Conservation (phyloP, 35 echinoderm and acorn worm genomes). For the Stichopus chloronotus region DNA sequence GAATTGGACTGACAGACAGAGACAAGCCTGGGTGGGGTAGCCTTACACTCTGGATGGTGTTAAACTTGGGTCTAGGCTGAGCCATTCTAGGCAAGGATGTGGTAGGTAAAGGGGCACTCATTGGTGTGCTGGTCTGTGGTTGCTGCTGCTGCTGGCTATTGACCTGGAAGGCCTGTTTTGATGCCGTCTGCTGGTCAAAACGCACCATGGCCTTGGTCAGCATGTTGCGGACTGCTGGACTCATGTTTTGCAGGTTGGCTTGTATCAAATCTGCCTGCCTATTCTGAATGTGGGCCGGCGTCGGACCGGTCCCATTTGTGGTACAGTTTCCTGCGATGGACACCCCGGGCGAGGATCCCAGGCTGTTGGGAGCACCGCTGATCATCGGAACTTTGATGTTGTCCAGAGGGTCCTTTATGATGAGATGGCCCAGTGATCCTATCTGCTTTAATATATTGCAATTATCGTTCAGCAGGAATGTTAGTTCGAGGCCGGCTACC, state of each 20-base stretch:
- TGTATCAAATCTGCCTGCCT: slow-evolving; percentile 28
- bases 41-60: slow-evolving; percentile 1
- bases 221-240: slow-evolving; percentile 17
- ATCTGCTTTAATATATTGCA: slow-evolving; percentile 59
- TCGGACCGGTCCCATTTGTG: background rate
- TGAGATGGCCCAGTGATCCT: background rate
- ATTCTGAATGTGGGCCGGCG: background rate
- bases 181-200: slow-evolving; percentile 5
- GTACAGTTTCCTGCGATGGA: background rate
- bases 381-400: slow-evolving; percentile 14
- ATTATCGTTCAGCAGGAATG: slow-evolving; percentile 66
- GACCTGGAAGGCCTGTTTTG: background rate
- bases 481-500: slow-evolving; percentile 73
- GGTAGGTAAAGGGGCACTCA: background rate
- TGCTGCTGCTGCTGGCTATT: slow-evolving; percentile 4
- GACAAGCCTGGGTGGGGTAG: slow-evolving; percentile 31
- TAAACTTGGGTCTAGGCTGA: background rate
- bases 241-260: slow-evolving; percentile 50
- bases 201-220: slow-evolving; percentile 28
- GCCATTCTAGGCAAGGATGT: background rate
- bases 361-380: background rate
- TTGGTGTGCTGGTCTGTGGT: background rate
- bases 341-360: background rate
- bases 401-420: background rate
- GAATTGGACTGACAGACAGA: background rate